phyloP scores from a whole-genome alignment of 2,797 vertebrate species.

The Oreochromis mossambicus region DNA sequence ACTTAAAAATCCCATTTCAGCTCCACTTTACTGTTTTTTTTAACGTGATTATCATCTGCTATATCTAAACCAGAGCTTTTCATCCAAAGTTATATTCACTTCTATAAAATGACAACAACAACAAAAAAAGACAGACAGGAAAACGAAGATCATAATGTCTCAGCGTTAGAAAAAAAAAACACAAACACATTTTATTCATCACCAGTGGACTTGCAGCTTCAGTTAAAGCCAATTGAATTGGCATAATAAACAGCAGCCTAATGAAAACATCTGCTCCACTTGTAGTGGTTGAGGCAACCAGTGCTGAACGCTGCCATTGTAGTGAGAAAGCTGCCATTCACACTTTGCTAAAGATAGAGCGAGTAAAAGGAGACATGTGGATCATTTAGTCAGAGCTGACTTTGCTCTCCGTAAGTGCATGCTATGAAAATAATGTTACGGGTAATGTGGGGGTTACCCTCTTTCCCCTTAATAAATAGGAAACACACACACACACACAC shows the following conservation, averaged over 20 bases:
- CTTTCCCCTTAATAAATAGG: neutral
- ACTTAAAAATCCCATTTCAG: neutral
- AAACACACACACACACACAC: neutral
- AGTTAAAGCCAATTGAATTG: neutral
- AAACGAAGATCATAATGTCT: neutral
- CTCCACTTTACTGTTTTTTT: neutral
- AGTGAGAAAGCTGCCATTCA: neutral
- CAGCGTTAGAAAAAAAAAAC: rapidly evolving
- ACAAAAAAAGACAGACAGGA: neutral
- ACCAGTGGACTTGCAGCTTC: neutral
- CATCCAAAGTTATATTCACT: neutral
- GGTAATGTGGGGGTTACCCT: neutral
- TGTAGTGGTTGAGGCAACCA: neutral
- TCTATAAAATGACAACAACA: neutral
- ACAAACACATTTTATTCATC: neutral
- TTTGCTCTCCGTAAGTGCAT: neutral
- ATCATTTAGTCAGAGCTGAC: neutral
- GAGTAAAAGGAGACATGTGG: neutral
- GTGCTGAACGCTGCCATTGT: neutral
- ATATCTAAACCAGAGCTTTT: neutral
- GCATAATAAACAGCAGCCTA: neutral
- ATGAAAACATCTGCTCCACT: neutral
- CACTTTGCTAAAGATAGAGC: neutral
- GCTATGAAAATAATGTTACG: neutral
- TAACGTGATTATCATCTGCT: neutral